A percentile compares a stretch with the other conserved stretches of the same genome.
Conservation (phyloP, 2,113 vertebrate species). For the Chloebia gouldiae region DNA sequence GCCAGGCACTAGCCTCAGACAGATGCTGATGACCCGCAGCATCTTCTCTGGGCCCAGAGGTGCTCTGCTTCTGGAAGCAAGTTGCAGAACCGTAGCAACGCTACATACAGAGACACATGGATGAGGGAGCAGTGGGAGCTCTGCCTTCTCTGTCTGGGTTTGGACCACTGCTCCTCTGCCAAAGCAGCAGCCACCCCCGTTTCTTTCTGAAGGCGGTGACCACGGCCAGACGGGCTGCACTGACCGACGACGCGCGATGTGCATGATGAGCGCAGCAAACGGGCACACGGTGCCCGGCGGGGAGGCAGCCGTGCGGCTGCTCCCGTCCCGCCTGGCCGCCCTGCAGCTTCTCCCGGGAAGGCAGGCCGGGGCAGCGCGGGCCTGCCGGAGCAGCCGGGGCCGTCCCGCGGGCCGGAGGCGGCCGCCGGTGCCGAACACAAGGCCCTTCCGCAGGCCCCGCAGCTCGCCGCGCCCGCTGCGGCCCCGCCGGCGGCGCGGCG, state of each 20-base stretch:
- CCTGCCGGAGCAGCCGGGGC: too few relatives aligned
- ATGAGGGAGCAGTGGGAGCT: rapidly evolving
- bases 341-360: rapidly evolving
- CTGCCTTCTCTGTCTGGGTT: rapidly evolving
- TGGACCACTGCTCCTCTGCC: rapidly evolving
- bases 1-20: rapidly evolving
- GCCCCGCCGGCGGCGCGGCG: not conserved
- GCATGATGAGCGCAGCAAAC: rapidly evolving
- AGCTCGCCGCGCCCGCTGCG: not conserved
- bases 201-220: rapidly evolving
- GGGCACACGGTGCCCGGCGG: rapidly evolving
- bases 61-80: rapidly evolving
- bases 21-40: rapidly evolving
- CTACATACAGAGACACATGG: rapidly evolving
- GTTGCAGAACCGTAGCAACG: rapidly evolving
- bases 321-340: rapidly evolving
- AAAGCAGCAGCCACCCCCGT: rapidly evolving
- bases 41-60: rapidly evolving
- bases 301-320: rapidly evolving
- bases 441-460: conserved; percentile 17
- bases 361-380: not conserved
- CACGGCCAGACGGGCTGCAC: rapidly evolving
- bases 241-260: rapidly evolving
- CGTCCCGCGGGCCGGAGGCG: not conserved
- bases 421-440: not conserved